These are phyloP conservation scores for Odontothrips loti DNA, from an alignment of 2,888 invertebrate genomes.

Conservation along the genomic window DNA sequence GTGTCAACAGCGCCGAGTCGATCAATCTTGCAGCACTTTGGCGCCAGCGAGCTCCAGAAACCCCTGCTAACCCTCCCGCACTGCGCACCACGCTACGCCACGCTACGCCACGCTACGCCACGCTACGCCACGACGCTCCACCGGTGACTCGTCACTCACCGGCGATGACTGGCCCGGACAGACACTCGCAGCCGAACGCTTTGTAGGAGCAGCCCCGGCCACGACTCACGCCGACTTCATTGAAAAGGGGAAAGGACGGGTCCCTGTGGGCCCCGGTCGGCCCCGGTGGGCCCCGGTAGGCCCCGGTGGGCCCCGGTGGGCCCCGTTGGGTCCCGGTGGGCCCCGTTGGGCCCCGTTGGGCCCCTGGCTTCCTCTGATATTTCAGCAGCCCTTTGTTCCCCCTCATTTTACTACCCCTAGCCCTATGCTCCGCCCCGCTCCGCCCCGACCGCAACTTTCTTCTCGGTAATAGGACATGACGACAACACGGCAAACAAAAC, in stretches of 20 bases:
- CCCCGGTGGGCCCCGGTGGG: too few relatives aligned
- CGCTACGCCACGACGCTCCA: background rate
- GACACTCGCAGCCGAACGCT: background rate
- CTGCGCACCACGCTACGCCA: background rate
- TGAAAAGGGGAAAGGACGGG: too few relatives aligned
- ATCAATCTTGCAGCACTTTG: constrained; percentile 24
- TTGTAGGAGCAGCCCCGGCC: background rate
- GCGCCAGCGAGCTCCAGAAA: background rate
- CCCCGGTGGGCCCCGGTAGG: too few relatives aligned
- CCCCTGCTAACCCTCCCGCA: background rate
- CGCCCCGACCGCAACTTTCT: too few relatives aligned
- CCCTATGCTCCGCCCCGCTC: background rate
- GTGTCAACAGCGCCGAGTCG: constrained; percentile 21
- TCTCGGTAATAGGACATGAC: too few relatives aligned
- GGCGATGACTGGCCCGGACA: background rate
- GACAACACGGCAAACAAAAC: too few relatives aligned
- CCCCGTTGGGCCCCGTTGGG: too few relatives aligned
- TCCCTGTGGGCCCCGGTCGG: too few relatives aligned
- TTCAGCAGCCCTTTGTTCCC: too few relatives aligned
- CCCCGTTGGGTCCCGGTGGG: too few relatives aligned
- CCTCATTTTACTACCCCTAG: too few relatives aligned
- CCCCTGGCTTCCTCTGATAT: too few relatives aligned
- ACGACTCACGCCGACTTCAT: background rate
- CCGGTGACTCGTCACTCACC: background rate
- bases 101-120: background rate